Percentiles rank a stretch among this genome's conserved stretches.
phyloP scores from a whole-genome alignment of 2,888 invertebrate genomes.

The Trachelus tabidus region DNA sequence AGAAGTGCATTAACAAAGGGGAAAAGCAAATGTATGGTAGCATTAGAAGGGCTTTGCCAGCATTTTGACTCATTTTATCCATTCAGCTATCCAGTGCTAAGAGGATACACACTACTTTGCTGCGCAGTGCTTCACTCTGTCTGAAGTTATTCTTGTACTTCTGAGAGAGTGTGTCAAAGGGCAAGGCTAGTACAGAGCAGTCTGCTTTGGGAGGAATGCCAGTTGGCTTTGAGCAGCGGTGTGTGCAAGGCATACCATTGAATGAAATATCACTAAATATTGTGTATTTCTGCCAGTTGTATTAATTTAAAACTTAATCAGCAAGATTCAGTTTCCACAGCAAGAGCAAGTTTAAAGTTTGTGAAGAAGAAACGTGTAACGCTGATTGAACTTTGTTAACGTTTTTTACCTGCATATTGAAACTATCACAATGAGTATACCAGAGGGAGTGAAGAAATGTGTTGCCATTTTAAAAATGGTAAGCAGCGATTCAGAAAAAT shows the following conservation, averaged over 20 bases:
- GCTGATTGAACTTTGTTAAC: too few species aligned
- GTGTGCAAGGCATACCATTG: conserved; percentile 17
- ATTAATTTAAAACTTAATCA: neutral
- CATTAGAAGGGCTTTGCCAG: neutral
- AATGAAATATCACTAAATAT: neutral
- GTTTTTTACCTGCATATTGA: neutral
- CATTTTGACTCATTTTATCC: neutral
- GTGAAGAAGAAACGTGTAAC: too few species aligned
- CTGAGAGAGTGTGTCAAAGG: conserved; percentile 58
- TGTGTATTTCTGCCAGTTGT: neutral
- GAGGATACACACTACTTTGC: neutral
- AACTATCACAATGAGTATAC: conserved; percentile 66
- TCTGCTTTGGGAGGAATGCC: conserved; percentile 47
- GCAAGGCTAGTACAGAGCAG: conserved; percentile 57
- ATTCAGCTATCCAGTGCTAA: neutral
- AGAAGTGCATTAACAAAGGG: neutral
- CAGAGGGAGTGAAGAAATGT: conserved; percentile 88
- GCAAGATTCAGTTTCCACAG: too few species aligned
- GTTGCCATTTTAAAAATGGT: conserved; percentile 82
- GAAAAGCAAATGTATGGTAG: neutral
- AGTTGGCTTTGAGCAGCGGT: conserved; percentile 50
- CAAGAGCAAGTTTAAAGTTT: too few species aligned
- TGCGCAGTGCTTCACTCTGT: neutral
- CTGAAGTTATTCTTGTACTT: conserved; percentile 42
- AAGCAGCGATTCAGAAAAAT: conserved; percentile 88